These are phyloP conservation scores for Caenorhabditis brenneri DNA, from an alignment of 1,140 invertebrate genomes.

Conservation along the genomic window DNA sequence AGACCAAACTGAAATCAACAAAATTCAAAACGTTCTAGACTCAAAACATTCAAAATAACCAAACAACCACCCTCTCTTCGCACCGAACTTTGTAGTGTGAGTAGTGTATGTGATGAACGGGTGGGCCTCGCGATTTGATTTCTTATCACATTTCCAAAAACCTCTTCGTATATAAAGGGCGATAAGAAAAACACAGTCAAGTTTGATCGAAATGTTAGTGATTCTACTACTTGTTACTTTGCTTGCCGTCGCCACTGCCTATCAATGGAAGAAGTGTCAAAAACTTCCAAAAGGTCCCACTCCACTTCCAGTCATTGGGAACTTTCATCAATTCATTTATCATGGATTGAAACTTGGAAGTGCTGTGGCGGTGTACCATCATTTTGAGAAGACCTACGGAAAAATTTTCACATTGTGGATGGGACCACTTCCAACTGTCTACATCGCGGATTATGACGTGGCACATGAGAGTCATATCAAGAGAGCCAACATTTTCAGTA, in stretches of 20 bases:
- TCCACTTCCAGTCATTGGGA: conserved; percentile 43
- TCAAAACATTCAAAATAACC: no score
- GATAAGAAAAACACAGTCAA: background rate
- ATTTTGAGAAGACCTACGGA: conserved; percentile 46
- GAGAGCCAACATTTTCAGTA: conserved; percentile 18
- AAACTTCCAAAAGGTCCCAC: conserved; percentile 25
- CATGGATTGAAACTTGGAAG: background rate
- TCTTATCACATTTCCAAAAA: conserved; percentile 11
- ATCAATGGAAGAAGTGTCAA: background rate
- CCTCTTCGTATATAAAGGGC: background rate
- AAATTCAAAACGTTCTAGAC: no score
- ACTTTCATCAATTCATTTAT: conserved; percentile 32
- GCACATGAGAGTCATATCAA: conserved; percentile 49
- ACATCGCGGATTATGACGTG: conserved; percentile 39
- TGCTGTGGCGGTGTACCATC: conserved; percentile 5
- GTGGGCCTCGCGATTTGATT: background rate
- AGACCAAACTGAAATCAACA: no score
- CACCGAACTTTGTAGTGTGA: background rate
- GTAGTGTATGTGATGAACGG: background rate
- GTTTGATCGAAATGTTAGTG: background rate
- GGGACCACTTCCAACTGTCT: conserved; percentile 38
- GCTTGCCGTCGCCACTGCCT: background rate
- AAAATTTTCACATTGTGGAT: conserved; percentile 51
- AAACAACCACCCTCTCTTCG: background rate
- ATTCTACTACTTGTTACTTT: conserved; percentile 3